Percentiles rank a stretch among this genome's conserved stretches.
phyloP scores from a whole-genome alignment of 2,113 vertebrate genomes.

The Bettongia penicillata region DNA sequence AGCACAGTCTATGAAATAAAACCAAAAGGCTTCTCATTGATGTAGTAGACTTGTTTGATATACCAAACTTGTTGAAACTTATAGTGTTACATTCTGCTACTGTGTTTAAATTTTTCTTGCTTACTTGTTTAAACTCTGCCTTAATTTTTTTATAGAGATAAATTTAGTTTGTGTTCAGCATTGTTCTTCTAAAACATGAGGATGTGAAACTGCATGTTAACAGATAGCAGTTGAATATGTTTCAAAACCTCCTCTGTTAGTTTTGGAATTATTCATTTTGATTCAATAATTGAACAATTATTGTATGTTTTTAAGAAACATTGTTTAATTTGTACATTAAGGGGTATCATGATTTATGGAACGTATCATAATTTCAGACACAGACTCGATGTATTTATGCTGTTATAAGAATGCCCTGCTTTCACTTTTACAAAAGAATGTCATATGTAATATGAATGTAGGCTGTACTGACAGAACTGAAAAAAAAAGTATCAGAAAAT shows the following conservation, averaged over 20 bases:
- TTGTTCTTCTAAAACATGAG: background rate
- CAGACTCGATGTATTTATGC: background rate
- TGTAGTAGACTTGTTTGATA: no score
- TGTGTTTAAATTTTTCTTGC: background rate
- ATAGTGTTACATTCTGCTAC: background rate
- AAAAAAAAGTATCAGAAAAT: no score
- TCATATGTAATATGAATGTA: background rate
- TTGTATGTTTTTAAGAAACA: no score
- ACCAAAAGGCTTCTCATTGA: background rate
- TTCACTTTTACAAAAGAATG: background rate
- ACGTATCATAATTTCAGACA: background rate
- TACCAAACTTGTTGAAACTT: background rate
- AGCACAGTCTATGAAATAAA: background rate
- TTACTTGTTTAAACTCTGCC: background rate
- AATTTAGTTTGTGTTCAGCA: background rate
- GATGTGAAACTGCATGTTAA: background rate
- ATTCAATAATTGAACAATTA: no score
- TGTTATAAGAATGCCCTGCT: background rate
- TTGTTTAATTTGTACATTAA: background rate
- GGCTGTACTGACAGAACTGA: no score
- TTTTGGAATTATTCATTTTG: background rate
- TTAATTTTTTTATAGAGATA: background rate
- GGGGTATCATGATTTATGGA: background rate
- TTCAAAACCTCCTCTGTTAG: background rate
- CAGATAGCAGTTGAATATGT: background rate